Conservation (phyloP, 2,888 invertebrate genomes). For the Leucophenga maculata region DNA sequence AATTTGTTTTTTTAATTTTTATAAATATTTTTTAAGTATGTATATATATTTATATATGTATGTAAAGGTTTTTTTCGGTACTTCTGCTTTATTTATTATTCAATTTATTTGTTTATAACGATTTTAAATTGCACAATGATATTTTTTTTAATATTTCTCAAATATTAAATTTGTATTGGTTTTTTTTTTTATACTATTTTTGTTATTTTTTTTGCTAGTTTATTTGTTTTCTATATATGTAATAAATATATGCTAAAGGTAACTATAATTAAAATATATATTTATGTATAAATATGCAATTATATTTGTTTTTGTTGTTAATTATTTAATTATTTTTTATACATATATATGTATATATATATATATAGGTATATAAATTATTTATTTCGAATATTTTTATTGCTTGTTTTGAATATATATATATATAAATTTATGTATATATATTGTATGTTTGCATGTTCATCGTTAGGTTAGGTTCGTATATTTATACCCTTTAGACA, state of each 20-base stretch:
- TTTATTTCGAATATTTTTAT: slow-evolving; percentile 58
- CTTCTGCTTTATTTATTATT: slow-evolving; percentile 30
- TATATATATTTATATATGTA: slow-evolving; percentile 38
- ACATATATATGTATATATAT: slow-evolving; percentile 20
- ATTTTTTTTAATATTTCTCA: slow-evolving; percentile 58
- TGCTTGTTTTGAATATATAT: slow-evolving; percentile 60
- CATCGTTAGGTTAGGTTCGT: slow-evolving; percentile 23
- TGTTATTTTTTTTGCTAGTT: slow-evolving; percentile 48
- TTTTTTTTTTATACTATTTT: slow-evolving; percentile 33
- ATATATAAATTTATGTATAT: slow-evolving; percentile 28
- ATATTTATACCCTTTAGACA: not conserved
- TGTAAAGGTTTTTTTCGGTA: slow-evolving; percentile 32
- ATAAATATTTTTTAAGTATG: slow-evolving; percentile 42
- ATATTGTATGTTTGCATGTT: slow-evolving; percentile 21
- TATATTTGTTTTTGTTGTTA: slow-evolving; percentile 39
- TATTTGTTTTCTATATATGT: slow-evolving; percentile 54
- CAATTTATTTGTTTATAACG: slow-evolving; percentile 48
- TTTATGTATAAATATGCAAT: slow-evolving; percentile 47
- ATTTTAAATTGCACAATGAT: slow-evolving; percentile 68
- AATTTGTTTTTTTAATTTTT: slow-evolving; percentile 47
- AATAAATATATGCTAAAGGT: slow-evolving; percentile 32
- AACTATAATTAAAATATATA: slow-evolving; percentile 43
- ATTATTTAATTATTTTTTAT: slow-evolving; percentile 32
- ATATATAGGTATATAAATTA: slow-evolving; percentile 32
- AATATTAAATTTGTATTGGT: slow-evolving; percentile 57